Evolutionary conservation across 2,113 vertebrate species (phyloP).

Genomic region (Shinisaurus crocodilurus): DNA sequence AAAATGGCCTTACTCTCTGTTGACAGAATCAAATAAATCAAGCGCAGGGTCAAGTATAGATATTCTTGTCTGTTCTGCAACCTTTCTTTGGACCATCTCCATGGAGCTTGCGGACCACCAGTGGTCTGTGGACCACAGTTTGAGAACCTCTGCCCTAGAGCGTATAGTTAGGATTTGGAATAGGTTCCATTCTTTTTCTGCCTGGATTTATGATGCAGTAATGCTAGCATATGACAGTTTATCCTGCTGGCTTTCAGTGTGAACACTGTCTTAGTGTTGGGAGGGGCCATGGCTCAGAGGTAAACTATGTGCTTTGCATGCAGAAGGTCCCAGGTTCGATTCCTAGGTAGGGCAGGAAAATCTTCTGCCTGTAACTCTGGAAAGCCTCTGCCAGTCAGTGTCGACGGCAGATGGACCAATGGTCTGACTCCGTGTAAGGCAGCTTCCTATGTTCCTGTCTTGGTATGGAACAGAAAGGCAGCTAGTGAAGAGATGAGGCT

Average conservation of each 20-base stretch:
- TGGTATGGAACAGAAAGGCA: background rate
- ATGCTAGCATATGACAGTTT: background rate
- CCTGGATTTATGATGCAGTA: background rate
- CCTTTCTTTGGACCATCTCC: background rate
- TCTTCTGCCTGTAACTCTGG: too few species aligned
- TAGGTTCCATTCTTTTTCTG: background rate
- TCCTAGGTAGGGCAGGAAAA: background rate
- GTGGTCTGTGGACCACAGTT: background rate
- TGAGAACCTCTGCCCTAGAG: background rate
- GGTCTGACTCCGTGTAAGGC: too few species aligned
- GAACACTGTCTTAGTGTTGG: background rate
- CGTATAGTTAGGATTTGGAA: background rate
- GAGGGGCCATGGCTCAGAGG: background rate
- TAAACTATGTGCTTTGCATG: too few species aligned
- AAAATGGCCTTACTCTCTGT: background rate
- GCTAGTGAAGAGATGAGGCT: background rate
- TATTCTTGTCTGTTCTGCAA: background rate
- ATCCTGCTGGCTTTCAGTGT: background rate
- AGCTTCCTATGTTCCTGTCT: too few species aligned
- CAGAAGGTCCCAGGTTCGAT: background rate
- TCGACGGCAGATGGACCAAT: too few species aligned
- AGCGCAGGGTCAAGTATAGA: background rate
- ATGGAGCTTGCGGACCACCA: background rate
- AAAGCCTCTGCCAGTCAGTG: too few species aligned
- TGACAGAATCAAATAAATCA: background rate